Evolutionary conservation across 2,797 vertebrate genomes (phyloP).

Genomic region (Numenius phaeopus): DNA sequence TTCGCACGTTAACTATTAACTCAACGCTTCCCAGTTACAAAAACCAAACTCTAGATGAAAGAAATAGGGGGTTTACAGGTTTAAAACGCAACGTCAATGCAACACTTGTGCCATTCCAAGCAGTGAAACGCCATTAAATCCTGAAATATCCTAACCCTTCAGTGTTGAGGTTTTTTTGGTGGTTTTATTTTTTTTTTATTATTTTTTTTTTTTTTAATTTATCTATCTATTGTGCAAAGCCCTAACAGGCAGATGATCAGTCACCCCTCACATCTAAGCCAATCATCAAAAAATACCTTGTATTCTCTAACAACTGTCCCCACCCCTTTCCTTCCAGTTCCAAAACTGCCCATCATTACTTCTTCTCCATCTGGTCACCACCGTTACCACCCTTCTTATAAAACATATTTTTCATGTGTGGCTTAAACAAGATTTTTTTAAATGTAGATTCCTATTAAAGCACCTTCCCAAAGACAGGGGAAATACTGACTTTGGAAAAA

Average conservation of each 20-base stretch:
- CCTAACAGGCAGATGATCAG: not conserved
- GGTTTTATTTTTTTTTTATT: no score
- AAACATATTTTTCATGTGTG: fast-evolving
- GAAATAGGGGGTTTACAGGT: not conserved
- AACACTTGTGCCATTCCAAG: not conserved
- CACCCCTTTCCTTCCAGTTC: not conserved
- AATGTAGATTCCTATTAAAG: not conserved
- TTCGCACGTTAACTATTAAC: not conserved
- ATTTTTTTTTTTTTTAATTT: no score
- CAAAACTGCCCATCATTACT: not conserved
- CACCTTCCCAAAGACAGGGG: not conserved
- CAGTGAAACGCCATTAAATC: not conserved
- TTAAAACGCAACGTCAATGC: not conserved
- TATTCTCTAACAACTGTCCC: not conserved
- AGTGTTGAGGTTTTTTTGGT: fast-evolving
- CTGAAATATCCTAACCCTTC: not conserved
- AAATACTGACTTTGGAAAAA: not conserved
- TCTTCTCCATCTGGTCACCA: not conserved
- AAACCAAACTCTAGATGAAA: not conserved
- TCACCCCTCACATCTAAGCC: not conserved
- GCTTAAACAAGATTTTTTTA: not conserved
- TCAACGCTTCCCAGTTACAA: not conserved
- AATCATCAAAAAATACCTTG: not conserved
- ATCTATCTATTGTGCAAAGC: not conserved
- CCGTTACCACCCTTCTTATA: not conserved